Evolutionary conservation across 2,888 invertebrate genomes (phyloP).

Genomic region (Bhutanitis thaidina): DNA sequence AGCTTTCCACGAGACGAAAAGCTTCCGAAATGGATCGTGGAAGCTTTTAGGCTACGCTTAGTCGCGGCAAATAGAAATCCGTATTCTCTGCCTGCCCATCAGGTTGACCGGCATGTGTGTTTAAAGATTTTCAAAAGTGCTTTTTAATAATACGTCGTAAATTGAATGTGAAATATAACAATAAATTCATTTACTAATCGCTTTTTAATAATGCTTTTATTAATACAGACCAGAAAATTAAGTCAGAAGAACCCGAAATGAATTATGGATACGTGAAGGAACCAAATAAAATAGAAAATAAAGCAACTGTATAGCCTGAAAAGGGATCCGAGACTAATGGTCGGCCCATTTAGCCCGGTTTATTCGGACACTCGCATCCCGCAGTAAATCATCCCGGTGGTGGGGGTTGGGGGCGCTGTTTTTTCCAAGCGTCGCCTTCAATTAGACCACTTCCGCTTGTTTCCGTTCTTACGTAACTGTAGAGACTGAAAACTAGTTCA

Average conservation of each 20-base stretch:
- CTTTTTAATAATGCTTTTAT: too few species aligned
- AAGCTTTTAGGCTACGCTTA: too few species aligned
- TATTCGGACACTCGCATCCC: slow-evolving; percentile 44
- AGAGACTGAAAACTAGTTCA: neutral
- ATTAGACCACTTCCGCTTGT: slow-evolving; percentile 32
- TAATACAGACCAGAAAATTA: too few species aligned
- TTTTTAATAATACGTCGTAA: too few species aligned
- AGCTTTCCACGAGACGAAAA: too few species aligned
- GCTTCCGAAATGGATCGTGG: too few species aligned
- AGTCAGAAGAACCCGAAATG: slow-evolving; percentile 21
- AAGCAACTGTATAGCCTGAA: slow-evolving; percentile 30
- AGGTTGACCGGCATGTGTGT: too few species aligned
- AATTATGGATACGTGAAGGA: slow-evolving; percentile 28
- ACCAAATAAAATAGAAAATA: slow-evolving; percentile 40
- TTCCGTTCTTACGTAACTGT: slow-evolving; percentile 20
- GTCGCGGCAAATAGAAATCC: too few species aligned
- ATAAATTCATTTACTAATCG: too few species aligned
- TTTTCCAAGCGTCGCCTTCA: slow-evolving; percentile 42
- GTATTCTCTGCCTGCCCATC: too few species aligned
- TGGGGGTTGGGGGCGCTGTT: slow-evolving; percentile 34
- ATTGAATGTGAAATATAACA: too few species aligned
- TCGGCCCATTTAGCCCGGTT: slow-evolving; percentile 52
- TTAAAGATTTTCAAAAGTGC: too few species aligned
- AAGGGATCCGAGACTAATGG: slow-evolving; percentile 50
- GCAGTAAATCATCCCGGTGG: slow-evolving; percentile 47